Evolutionary conservation across 2,888 invertebrate species (phyloP), one percentile per base, ranked within the genome.

Genomic region (Drosophila pseudotakahashii): DNA sequence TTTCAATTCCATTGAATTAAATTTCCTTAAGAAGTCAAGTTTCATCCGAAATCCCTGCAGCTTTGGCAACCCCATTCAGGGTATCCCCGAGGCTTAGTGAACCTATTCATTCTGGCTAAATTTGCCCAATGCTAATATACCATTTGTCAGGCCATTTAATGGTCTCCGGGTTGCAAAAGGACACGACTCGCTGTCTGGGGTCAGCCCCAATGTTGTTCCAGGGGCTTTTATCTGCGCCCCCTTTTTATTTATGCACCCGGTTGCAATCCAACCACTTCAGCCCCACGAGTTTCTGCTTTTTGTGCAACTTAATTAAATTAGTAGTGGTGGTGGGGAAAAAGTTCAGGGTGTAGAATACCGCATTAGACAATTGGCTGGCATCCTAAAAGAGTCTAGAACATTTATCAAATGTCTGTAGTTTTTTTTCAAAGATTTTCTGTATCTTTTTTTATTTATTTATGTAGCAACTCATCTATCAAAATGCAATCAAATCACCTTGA

Each of bases 241-340:
- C 48, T 54, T 81, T 87, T 81, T 81, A 81, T 81, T 84, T 87
- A 76, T 87, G 81, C 87, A 81, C 67, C 76, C 80, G 63, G 37
- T 45, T 54, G 72, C 73, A 59, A 19, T 50, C n/a, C 82, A 66
- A 50, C 61, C 41, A 26, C 69, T 36, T 16, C 47, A 41, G 52
- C 68, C 10, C 53, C 44, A 32, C 57, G 16, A 63, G 58, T 54
- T 41, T 57, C 47, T 61, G 55, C 11, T 63, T 50, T 60, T 59
- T 74, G 66, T 44, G 59, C 57, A 60, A 71, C 62, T 63, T 68
- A 83, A 88, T 84, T 82, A 69, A 84, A 87, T 87, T 81, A 81
- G 76, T 36, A 32, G 23, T 36, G 14, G 34, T 41, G 42, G 14
- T 6, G 30, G 11, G 23, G n/a, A 44, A 34, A 71, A 66, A 10